Percentiles rank a stretch among this genome's conserved stretches.
These are phyloP conservation scores for Cacatua alba DNA, from an alignment of 2,113 vertebrate species.

Conservation along the genomic window DNA sequence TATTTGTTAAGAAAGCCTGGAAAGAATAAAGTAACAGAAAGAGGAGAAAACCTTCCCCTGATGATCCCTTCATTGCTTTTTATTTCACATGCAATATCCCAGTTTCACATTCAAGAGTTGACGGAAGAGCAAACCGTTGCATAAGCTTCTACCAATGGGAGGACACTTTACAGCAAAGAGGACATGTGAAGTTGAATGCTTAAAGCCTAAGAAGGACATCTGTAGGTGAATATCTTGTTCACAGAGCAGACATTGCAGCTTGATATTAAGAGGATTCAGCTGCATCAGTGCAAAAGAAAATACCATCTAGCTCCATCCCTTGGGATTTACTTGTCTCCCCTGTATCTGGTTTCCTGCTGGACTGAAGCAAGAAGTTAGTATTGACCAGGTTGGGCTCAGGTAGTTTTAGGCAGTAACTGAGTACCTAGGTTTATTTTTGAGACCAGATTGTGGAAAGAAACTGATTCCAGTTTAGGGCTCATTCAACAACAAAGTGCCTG, in stretches of 20 bases:
- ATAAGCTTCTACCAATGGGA: neutral
- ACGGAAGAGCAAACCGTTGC: neutral
- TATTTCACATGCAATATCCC: neutral
- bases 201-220: neutral
- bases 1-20: neutral
- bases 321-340: neutral
- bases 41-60: neutral
- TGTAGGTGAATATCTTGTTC: neutral
- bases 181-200: neutral
- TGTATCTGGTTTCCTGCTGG: neutral
- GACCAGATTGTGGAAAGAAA: neutral
- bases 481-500: neutral
- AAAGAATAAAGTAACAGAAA: neutral
- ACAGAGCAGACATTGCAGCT: neutral
- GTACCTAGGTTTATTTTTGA: neutral
- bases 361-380: neutral
- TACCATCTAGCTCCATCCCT: neutral
- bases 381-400: neutral
- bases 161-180: neutral
- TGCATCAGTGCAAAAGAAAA: neutral
- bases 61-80: neutral
- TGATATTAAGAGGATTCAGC: neutral
- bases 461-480: accelerated
- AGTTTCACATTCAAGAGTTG: neutral
- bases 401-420: neutral